Conservation (phyloP, 2,113 vertebrate species). For the Xiphophorus hellerii region DNA sequence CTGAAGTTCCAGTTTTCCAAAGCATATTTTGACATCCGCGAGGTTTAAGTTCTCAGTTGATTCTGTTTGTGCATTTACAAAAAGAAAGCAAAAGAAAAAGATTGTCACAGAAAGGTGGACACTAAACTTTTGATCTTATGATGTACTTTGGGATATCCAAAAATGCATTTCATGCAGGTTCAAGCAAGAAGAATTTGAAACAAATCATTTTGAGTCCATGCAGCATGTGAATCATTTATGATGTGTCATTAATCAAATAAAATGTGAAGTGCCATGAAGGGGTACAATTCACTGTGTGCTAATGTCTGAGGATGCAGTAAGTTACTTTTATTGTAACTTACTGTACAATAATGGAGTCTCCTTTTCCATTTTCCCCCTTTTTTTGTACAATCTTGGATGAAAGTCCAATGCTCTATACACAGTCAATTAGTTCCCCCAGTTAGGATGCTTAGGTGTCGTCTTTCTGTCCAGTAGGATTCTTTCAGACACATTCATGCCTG, state of each 20-base stretch:
- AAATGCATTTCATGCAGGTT: background rate
- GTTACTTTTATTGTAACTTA: too few species aligned
- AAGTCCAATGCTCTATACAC: too few species aligned
- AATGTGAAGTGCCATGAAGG: too few species aligned
- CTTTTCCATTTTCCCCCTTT: too few species aligned
- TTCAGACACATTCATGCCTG: too few species aligned
- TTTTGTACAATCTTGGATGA: too few species aligned
- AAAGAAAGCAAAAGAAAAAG: background rate
- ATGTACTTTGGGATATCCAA: background rate
- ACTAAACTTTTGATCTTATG: background rate
- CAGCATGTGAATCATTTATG: background rate
- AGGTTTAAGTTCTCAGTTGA: background rate
- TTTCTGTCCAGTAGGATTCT: too few species aligned
- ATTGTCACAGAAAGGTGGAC: background rate
- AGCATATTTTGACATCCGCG: background rate
- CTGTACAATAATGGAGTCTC: too few species aligned
- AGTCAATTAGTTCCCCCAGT: too few species aligned
- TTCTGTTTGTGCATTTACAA: background rate
- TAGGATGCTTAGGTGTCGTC: too few species aligned
- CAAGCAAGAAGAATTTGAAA: background rate
- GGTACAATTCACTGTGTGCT: too few species aligned
- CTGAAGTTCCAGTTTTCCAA: background rate
- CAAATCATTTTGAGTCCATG: background rate
- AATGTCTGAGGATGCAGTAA: too few species aligned
- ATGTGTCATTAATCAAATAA: background rate